Base-by-base conservation (phyloP, 2,113 vertebrate species). In the Grallaria varia region DNA sequence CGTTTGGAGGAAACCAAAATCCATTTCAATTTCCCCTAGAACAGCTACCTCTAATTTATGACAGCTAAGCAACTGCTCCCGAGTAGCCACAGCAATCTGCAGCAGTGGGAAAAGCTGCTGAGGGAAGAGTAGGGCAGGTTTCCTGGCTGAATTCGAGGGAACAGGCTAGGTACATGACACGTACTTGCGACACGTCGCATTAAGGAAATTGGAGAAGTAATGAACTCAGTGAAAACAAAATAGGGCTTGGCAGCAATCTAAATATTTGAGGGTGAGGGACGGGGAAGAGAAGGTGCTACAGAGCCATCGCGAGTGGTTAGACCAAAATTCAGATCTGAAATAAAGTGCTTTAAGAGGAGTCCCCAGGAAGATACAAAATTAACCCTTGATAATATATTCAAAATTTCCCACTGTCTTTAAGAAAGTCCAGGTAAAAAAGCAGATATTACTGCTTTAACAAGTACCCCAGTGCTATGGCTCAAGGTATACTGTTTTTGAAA, bases 41-140 rank as follows among this genome's bases (percentile, higher is more conserved):
- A 42, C 49, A 82, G 14, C 53, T 66, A 63, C 31, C n/a, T 77
- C 23, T 97, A 92, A 90, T 80, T 90, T 85, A 94, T 63, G 63
- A 45, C 62, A 88, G 53, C n/a, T 73, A 92, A 80, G 82, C 78
- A 85, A 14, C 71, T 90, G 59, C 23, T 86, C 28, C 72, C 45
- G 45, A 84, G 39, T 27, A 40, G 52, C 56, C n/a, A 67, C 2
- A 6, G 39, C 39, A 42, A 30, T 76, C 62, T 80, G 37, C 63
- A 84, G 47, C 3, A 9, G n/a, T 84, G 31, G 45, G 9, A 53
- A 58, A 42, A 66, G 60, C n/a, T 7, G 31, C 59, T 60, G 63
- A 53, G 59, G 68, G 42, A 78, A 69, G 19, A 88, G 40, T 9
- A 80, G 33, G 72, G 59, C 45, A 66, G 21, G 39, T 71, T 76